Evolutionary conservation across 2,797 vertebrate species (phyloP).

Genomic region (Aulostomus chinensis): DNA sequence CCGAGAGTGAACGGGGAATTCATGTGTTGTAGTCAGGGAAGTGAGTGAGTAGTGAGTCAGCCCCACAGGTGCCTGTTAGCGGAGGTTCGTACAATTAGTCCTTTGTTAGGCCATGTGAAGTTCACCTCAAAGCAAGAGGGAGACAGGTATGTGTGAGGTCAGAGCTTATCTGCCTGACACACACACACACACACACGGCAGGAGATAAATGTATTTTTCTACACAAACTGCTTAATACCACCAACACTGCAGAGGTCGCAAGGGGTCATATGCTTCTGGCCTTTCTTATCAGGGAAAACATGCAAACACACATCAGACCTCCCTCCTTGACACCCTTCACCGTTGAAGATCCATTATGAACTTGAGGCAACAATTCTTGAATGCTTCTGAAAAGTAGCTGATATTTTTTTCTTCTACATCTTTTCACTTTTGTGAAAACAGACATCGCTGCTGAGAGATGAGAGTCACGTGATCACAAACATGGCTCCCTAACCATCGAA

Average conservation of each 20-base stretch:
- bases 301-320: constrained; percentile 34
- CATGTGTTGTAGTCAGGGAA: not conserved
- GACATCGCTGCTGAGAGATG: not conserved
- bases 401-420: not conserved
- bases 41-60: not conserved
- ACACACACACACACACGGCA: constrained; percentile 39
- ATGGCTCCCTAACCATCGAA: not conserved
- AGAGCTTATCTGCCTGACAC: constrained; percentile 50
- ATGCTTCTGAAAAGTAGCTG: constrained; percentile 1
- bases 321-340: constrained; percentile 23
- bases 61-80: constrained; percentile 14
- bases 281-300: constrained; percentile 51
- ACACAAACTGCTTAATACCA: constrained; percentile 54
- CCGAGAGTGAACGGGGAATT: constrained; percentile 13
- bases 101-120: constrained; percentile 28
- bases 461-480: not conserved
- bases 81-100: constrained; percentile 27
- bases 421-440: constrained; percentile 2
- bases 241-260: constrained; percentile 43
- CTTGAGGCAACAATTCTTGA: constrained; percentile 2
- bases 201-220: constrained; percentile 59
- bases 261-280: constrained; percentile 44
- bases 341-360: constrained; percentile 7
- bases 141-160: constrained; percentile 47
- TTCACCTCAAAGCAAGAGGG: constrained; percentile 29